phyloP scores from a whole-genome alignment of 2,113 vertebrate species.

The Callorhinus ursinus region DNA sequence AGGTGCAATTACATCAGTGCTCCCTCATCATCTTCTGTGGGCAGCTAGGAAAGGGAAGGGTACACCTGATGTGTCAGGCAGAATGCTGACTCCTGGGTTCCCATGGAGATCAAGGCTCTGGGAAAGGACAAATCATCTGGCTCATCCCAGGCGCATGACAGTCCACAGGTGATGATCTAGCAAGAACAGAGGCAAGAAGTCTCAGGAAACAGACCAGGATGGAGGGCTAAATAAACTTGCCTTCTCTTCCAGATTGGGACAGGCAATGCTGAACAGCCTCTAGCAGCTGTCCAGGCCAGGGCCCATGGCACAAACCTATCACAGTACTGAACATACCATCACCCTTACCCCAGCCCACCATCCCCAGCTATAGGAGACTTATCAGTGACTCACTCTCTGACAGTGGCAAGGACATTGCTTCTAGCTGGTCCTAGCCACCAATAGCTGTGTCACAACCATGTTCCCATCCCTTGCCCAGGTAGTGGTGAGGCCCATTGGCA shows the following conservation, averaged over 20 bases:
- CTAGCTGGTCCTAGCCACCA: not conserved
- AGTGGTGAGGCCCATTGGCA: not conserved
- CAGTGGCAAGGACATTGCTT: not conserved
- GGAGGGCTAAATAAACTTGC: not conserved
- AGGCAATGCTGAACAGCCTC: not conserved
- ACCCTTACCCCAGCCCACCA: not conserved
- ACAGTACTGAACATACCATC: not conserved
- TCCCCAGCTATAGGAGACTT: not conserved
- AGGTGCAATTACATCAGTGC: not conserved
- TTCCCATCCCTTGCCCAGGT: not conserved
- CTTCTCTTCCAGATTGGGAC: not conserved
- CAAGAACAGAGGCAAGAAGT: not conserved
- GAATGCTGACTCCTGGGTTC: not conserved
- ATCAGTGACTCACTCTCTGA: not conserved
- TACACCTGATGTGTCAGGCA: not conserved
- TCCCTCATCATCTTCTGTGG: not conserved
- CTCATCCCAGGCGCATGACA: not conserved
- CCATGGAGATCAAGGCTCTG: not conserved
- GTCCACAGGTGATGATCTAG: not conserved
- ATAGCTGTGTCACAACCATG: not conserved
- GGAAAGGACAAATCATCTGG: not conserved
- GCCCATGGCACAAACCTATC: not conserved
- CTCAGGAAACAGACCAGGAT: not conserved
- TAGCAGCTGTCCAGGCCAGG: not conserved
- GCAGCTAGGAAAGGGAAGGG: not conserved